These are phyloP conservation scores for Deroplatys truncata DNA, from an alignment of 2,888 invertebrate genomes.

Conservation along the genomic window DNA sequence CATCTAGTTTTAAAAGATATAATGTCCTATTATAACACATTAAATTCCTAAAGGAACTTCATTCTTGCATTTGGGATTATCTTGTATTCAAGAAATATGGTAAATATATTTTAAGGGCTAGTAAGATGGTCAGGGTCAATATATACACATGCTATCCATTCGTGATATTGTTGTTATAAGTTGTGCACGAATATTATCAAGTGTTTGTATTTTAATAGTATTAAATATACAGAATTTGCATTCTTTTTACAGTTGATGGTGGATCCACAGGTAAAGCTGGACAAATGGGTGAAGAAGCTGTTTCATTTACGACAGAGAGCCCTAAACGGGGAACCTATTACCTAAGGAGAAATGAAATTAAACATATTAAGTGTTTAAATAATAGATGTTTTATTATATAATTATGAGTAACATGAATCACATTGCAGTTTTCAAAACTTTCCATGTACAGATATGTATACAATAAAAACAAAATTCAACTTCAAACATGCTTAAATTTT, in stretches of 20 bases:
- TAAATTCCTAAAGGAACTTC: no score
- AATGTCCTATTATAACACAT: no score
- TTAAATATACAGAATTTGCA: no score
- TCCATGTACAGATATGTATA: conserved; percentile 1
- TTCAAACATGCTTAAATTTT: neutral
- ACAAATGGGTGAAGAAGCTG: conserved; percentile 36
- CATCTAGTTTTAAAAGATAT: no score
- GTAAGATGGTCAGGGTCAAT: no score
- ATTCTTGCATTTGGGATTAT: no score
- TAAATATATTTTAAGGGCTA: no score
- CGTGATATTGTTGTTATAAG: no score
- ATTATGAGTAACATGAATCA: conserved; percentile 6
- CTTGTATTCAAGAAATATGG: no score
- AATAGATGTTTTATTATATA: neutral
- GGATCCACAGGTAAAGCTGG: conserved; percentile 34
- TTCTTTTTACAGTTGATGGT: conserved; percentile 33
- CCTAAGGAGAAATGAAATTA: neutral
- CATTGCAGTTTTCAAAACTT: neutral
- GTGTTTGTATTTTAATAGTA: no score
- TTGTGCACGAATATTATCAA: no score
- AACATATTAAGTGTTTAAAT: neutral
- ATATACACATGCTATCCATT: no score
- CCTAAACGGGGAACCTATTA: conserved; percentile 29
- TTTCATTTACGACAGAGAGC: conserved; percentile 35
- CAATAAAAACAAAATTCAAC: neutral